Evolutionary conservation across 2,888 invertebrate species (phyloP).

Genomic region (Agrotis clavis): DNA sequence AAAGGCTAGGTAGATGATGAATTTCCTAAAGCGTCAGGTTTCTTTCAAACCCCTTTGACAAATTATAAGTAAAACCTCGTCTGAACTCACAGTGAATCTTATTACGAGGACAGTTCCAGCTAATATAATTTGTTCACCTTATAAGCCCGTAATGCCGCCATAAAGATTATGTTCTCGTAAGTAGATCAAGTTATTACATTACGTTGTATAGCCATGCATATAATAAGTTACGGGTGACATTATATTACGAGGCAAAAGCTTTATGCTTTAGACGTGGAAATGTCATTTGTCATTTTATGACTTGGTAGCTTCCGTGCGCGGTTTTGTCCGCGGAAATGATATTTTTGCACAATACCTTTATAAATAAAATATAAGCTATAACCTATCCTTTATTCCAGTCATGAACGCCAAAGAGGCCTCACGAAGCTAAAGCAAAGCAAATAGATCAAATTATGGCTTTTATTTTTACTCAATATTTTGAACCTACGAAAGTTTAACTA

Average conservation of each 20-base stretch:
- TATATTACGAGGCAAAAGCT: neutral
- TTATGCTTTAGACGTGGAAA: constrained; percentile 20
- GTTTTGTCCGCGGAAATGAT: too few species aligned
- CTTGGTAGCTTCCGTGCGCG: too few species aligned
- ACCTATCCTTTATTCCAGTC: too few species aligned
- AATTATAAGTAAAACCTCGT: constrained; percentile 1
- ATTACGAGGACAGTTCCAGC: neutral
- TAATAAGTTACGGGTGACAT: constrained; percentile 33
- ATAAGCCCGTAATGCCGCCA: constrained; percentile 19
- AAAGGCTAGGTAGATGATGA: too few species aligned
- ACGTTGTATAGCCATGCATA: constrained; percentile 30
- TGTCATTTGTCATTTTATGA: constrained; percentile 5
- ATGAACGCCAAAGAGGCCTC: too few species aligned
- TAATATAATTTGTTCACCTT: constrained; percentile 24
- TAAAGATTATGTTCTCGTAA: constrained; percentile 27
- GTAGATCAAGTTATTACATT: constrained; percentile 32
- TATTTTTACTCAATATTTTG: too few species aligned
- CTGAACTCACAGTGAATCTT: neutral
- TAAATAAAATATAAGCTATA: too few species aligned
- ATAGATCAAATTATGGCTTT: too few species aligned
- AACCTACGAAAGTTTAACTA: too few species aligned
- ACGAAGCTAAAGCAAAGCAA: too few species aligned
- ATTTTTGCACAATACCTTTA: too few species aligned
- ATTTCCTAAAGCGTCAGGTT: too few species aligned
- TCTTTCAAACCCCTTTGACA: neutral